Evolutionary conservation across 2,797 vertebrate genomes (phyloP).

Genomic region (Hemitrygon akajei): DNA sequence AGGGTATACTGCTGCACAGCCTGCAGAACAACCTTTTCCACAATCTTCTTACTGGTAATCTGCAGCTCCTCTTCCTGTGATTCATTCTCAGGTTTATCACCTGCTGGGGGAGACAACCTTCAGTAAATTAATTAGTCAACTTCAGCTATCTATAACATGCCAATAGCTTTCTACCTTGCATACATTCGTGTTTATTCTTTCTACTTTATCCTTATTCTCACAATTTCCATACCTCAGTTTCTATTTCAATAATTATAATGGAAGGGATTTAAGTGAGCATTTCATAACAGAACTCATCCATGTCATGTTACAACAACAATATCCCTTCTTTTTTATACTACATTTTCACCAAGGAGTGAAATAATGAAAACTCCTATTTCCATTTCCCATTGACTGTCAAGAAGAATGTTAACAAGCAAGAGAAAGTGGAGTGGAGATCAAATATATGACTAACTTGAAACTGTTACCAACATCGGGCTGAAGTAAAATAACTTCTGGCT

Average conservation of each 20-base stretch:
- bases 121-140: background rate
- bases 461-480: background rate
- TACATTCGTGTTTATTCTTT: background rate
- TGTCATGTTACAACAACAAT: background rate
- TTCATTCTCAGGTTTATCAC: slow-evolving; percentile 55
- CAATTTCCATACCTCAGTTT: background rate
- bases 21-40: slow-evolving; percentile 60
- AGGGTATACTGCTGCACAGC: slow-evolving; percentile 62
- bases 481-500: background rate
- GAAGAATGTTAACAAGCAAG: background rate
- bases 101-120: slow-evolving; percentile 43
- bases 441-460: background rate
- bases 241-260: background rate
- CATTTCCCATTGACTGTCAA: background rate
- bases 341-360: background rate
- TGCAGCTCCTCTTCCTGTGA: slow-evolving; percentile 61
- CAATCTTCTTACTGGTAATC: slow-evolving; percentile 64
- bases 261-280: background rate
- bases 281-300: background rate
- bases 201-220: background rate
- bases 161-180: background rate
- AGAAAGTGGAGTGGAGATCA: background rate
- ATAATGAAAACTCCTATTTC: background rate
- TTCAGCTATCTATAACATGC: background rate
- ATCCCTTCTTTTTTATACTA: background rate